phyloP scores from a whole-genome alignment of 2,113 vertebrate species.

The Apodemus sylvaticus region DNA sequence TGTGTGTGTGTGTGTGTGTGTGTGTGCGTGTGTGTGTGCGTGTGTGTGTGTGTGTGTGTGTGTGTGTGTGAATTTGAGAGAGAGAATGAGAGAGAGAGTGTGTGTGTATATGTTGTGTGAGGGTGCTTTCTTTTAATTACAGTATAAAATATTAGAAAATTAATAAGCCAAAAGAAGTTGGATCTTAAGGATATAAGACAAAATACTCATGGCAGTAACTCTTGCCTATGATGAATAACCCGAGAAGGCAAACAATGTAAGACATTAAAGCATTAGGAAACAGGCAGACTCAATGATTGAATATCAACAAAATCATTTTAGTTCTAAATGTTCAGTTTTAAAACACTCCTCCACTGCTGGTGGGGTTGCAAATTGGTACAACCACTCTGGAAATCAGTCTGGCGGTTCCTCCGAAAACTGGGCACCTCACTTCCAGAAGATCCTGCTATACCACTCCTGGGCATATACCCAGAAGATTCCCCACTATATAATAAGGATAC shows the following conservation, averaged over 20 bases:
- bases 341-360: no score
- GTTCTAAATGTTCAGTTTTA: not conserved
- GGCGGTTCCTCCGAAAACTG: no score
- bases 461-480: no score
- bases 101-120: not conserved
- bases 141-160: constrained; percentile 11
- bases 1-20: not conserved
- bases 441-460: no score
- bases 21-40: no score
- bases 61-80: no score
- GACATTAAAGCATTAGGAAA: not conserved
- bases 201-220: not conserved
- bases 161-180: not conserved
- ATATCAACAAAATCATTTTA: not conserved
- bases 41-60: no score
- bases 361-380: no score
- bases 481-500: no score
- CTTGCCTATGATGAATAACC: not conserved
- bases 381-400: no score
- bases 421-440: no score
- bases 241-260: not conserved
- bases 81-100: no score
- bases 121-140: not conserved
- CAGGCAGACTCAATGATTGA: not conserved
- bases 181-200: not conserved